A percentile compares a stretch with the other conserved stretches of the same genome.
phyloP scores from a whole-genome alignment of 2,888 invertebrate genomes.

The Masnerella sp. region DNA sequence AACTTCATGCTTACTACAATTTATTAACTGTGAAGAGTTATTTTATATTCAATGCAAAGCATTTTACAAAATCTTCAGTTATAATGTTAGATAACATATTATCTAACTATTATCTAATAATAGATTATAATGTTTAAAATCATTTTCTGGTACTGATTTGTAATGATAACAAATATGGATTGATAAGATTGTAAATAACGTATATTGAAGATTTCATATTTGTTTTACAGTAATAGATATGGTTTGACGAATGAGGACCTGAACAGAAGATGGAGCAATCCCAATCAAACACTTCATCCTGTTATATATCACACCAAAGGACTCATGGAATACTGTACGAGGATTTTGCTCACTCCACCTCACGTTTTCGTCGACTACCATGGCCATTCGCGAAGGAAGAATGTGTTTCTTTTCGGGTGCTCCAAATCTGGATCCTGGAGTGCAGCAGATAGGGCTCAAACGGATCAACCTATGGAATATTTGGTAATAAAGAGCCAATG shows the following conservation, averaged over 20 bases:
- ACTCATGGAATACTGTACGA: conserved; percentile 82
- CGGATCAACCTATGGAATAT: conserved; percentile 81
- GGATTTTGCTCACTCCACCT: conserved; percentile 81
- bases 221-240: conserved; percentile 84
- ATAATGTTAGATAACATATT: too few species aligned
- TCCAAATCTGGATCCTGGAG: conserved; percentile 85
- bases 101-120: too few species aligned
- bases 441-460: conserved; percentile 80
- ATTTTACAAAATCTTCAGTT: too few species aligned
- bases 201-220: too few species aligned
- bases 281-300: conserved; percentile 86
- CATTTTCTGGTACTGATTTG: too few species aligned
- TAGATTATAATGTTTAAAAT: too few species aligned
- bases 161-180: too few species aligned
- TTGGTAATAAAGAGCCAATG: conserved; percentile 80
- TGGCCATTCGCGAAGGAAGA: conserved; percentile 90
- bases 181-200: too few species aligned
- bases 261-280: conserved; percentile 90
- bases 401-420: conserved; percentile 92
- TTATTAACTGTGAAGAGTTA: too few species aligned
- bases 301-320: conserved; percentile 91
- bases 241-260: conserved; percentile 91
- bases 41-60: too few species aligned
- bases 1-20: too few species aligned
- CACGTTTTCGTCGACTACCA: conserved; percentile 87